phyloP scores from a whole-genome alignment of 2,797 vertebrate genomes.

The Sciaenops ocellatus region DNA sequence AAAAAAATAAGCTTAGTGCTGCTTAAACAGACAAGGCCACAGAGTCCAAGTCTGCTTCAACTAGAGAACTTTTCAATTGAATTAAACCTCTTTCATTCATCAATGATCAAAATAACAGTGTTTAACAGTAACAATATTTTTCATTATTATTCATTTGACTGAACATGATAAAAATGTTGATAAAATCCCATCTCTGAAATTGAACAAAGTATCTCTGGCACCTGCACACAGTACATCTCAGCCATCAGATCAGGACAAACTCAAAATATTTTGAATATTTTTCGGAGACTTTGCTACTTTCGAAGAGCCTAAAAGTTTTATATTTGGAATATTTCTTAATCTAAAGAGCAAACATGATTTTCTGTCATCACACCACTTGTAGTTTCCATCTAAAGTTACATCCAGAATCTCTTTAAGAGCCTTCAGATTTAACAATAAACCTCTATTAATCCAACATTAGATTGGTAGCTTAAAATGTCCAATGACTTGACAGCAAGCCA shows the following conservation, averaged over 20 bases:
- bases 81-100: conserved; percentile 47
- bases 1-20: conserved; percentile 65
- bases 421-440: conserved; percentile 65
- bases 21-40: conserved; percentile 79
- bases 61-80: conserved; percentile 57
- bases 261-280: conserved; percentile 27
- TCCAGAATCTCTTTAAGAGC: conserved; percentile 71
- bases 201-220: conserved; percentile 51
- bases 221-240: conserved; percentile 47
- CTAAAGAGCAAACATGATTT: conserved; percentile 53
- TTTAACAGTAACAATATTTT: conserved; percentile 44
- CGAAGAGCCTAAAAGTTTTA: conserved; percentile 55
- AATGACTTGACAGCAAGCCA: conserved; percentile 65
- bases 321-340: conserved; percentile 62
- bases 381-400: conserved; percentile 47
- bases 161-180: conserved; percentile 33
- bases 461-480: conserved; percentile 75
- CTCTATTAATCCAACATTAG: conserved; percentile 63
- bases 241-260: conserved; percentile 40
- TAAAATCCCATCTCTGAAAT: conserved; percentile 24
- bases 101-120: conserved; percentile 52
- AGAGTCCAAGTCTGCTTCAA: conserved; percentile 63
- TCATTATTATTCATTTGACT: conserved; percentile 44
- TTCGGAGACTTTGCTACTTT: conserved; percentile 53
- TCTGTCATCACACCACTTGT: conserved; percentile 36